Conservation (phyloP, 2,797 vertebrate species). For the Natrix natrix region DNA sequence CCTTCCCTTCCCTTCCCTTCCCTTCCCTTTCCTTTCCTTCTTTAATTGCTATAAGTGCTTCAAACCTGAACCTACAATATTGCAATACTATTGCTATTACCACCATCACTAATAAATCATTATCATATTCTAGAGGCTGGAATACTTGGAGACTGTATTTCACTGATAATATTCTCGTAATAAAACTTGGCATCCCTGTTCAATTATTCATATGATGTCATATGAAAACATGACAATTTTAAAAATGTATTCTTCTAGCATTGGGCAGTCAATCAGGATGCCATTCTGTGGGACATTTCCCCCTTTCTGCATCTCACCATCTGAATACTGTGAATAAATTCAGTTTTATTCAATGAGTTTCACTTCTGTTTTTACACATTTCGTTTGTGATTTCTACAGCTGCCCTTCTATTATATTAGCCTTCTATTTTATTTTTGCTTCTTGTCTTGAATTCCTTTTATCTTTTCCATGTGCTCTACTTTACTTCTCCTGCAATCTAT, state of each 20-base stretch:
- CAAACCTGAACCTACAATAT: slow-evolving; percentile 41
- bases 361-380: slow-evolving; percentile 64
- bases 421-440: slow-evolving; percentile 64
- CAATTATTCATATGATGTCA: slow-evolving; percentile 73
- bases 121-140: neutral
- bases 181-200: slow-evolving; percentile 66
- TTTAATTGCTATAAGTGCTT: slow-evolving; percentile 44
- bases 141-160: slow-evolving; percentile 58
- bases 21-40: neutral
- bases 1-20: neutral
- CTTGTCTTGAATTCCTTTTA: slow-evolving; percentile 64
- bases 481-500: slow-evolving; percentile 63
- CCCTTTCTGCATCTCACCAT: slow-evolving; percentile 64
- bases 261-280: slow-evolving; percentile 64
- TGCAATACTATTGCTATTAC: slow-evolving; percentile 2
- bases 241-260: slow-evolving; percentile 60
- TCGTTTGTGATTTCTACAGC: slow-evolving; percentile 67
- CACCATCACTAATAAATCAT: neutral
- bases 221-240: slow-evolving; percentile 67
- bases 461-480: slow-evolving; percentile 55
- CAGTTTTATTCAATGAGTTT: slow-evolving; percentile 73
- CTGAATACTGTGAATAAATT: slow-evolving; percentile 73
- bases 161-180: slow-evolving; percentile 66
- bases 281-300: slow-evolving; percentile 63
- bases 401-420: slow-evolving; percentile 65